Evolutionary conservation across 2,113 vertebrate genomes (phyloP).

Genomic region (Bagarius yarrelli): DNA sequence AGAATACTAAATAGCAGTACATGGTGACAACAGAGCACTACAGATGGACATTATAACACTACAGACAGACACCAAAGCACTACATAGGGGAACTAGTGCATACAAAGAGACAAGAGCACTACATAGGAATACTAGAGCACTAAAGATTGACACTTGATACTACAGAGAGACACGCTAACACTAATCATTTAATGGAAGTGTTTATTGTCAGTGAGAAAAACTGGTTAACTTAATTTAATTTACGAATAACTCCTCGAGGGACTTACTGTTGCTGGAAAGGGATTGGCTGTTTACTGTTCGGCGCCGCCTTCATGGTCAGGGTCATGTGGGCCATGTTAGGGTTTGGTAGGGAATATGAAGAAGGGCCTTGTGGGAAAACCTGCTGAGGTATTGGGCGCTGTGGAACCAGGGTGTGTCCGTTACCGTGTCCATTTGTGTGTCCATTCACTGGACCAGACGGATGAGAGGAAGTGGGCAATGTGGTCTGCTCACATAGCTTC

Average conservation of each 20-base stretch:
- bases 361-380: slow-evolving; percentile 66
- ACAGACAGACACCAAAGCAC: not conserved
- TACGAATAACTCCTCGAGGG: slow-evolving; percentile 1
- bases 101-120: too few relatives aligned
- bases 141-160: not conserved
- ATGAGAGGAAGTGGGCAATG: slow-evolving; percentile 69
- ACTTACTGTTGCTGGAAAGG: slow-evolving; percentile 89
- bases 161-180: too few relatives aligned
- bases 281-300: slow-evolving; percentile 73
- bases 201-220: too few relatives aligned
- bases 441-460: slow-evolving; percentile 62
- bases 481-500: slow-evolving; percentile 81
- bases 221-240: too few relatives aligned
- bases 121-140: too few relatives aligned
- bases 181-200: too few relatives aligned
- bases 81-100: not conserved
- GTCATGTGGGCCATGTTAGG: slow-evolving; percentile 82
- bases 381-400: slow-evolving; percentile 83
- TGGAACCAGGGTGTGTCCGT: slow-evolving; percentile 68
- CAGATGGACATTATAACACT: not conserved
- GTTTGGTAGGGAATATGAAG: slow-evolving; percentile 65
- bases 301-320: slow-evolving; percentile 84
- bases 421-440: slow-evolving; percentile 67
- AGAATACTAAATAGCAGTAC: too few relatives aligned
- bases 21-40: not conserved